Base-by-base conservation (phyloP, 1,140 invertebrate species). In the Drosophila sucinea region DNA sequence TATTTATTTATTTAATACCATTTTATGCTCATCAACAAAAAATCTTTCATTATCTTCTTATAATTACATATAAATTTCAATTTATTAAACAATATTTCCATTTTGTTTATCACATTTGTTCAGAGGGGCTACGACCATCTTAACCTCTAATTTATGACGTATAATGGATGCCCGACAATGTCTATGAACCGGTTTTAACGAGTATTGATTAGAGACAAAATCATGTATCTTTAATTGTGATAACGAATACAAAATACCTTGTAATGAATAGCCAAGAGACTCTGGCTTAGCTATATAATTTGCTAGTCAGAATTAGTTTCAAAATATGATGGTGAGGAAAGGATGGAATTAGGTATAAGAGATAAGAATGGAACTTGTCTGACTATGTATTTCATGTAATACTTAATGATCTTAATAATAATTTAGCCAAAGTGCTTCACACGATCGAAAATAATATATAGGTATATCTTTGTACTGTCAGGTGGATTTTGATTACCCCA, bases 151-250 rank as follows among this genome's bases (percentile, higher is more conserved):
- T 64, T 77, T 79, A 70, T 79, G 73, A 56, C 56, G 30, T 51
- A 57, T 73, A 66, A 70, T 79, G 66, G 44, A 70, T 73, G 78
- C 67, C 30, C 29, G 67, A 63, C 70, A 47, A 56, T 57, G 44
- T 25, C 63, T 30, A 86, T 86, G 17, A 33, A 57, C 55, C 55
- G 55, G 55, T 57, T 33, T 33, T n/a, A 11, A 33, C 55, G 17
- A 33, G 23, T 27, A 51, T 51, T 27, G 23, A 51, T 51, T 51
- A 51, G 10, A 23, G 5, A 23, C 8, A 25, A 10, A 51, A 10
- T 23, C 35, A 38, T 7, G n/a, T 51, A 27, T 0, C 2, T 10
- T 3, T 10, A 27, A 3, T 2, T 7, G 3, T 27, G 11, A 1
- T 3, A 27, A 27, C 23, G 44, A 10, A 8, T 51, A 3, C 1